Evolutionary conservation across 2,888 invertebrate genomes (phyloP).

Genomic region (Drosophila limbata): DNA sequence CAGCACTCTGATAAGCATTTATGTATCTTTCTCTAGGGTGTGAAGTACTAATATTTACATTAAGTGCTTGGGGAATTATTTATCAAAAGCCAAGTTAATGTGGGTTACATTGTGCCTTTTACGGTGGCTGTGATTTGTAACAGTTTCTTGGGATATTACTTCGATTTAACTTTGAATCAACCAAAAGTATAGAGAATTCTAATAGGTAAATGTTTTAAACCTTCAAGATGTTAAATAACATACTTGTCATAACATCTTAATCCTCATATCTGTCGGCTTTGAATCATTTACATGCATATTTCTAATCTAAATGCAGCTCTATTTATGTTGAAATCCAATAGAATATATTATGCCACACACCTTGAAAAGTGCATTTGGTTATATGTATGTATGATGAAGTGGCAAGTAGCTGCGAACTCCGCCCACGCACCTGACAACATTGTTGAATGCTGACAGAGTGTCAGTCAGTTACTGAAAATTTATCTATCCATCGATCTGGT

Average conservation of each 20-base stretch:
- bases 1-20: conserved; percentile 39
- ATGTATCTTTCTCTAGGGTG: conserved; percentile 41
- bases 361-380: conserved; percentile 65
- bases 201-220: neutral
- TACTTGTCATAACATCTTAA: conserved; percentile 24
- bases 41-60: conserved; percentile 66
- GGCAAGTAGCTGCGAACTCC: conserved; percentile 70
- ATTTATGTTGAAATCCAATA: conserved; percentile 33
- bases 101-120: neutral
- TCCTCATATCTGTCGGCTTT: conserved; percentile 15
- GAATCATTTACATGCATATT: conserved; percentile 18
- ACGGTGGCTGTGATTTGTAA: conserved; percentile 6
- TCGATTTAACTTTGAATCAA: too few species aligned
- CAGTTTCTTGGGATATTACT: conserved; percentile 4
- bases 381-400: conserved; percentile 63
- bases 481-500: conserved; percentile 80
- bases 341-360: conserved; percentile 65
- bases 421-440: conserved; percentile 75
- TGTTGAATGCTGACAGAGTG: conserved; percentile 71
- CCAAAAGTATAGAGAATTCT: neutral
- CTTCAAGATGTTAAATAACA: conserved; percentile 18
- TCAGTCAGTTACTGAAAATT: conserved; percentile 77
- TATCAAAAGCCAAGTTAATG: conserved; percentile 22
- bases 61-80: conserved; percentile 32
- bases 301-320: conserved; percentile 22